Evolutionary conservation across 2,113 vertebrate species (phyloP).

Genomic region (Leucoraja erinaceus): DNA sequence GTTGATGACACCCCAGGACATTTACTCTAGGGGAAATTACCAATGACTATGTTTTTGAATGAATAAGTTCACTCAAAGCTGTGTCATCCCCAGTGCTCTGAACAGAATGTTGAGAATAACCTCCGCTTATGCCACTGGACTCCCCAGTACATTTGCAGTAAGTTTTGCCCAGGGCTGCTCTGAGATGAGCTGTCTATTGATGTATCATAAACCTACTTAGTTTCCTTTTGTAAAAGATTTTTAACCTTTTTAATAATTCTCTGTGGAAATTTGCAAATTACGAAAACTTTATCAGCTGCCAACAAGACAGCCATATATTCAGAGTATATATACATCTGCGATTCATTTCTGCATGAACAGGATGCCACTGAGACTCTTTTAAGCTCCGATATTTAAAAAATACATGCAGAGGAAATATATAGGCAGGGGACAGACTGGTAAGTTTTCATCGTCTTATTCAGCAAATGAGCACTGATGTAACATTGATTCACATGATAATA

Average conservation of each 20-base stretch:
- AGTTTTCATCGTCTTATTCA: background rate
- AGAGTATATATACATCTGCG: background rate
- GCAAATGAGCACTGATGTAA: background rate
- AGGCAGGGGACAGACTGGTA: background rate
- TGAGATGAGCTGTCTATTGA: background rate
- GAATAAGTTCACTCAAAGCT: too few species aligned
- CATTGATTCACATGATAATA: background rate
- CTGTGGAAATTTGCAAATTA: background rate
- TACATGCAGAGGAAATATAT: background rate
- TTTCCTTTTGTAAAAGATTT: slow-evolving; percentile 2
- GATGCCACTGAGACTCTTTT: background rate
- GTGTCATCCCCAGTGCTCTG: too few species aligned
- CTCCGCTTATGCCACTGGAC: background rate
- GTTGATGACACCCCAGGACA: too few species aligned
- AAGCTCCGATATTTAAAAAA: background rate
- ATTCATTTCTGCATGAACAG: background rate
- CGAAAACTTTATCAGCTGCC: background rate
- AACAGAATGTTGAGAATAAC: too few species aligned
- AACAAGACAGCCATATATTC: background rate
- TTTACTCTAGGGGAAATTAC: too few species aligned
- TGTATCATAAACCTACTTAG: too few species aligned
- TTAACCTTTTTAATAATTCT: background rate
- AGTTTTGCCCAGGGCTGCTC: background rate
- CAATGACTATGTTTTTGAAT: too few species aligned
- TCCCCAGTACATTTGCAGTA: background rate